A percentile compares a stretch with the other conserved stretches of the same genome.
Conservation (phyloP, 1,140 invertebrate genomes). For the Aphaenogaster floridana region DNA sequence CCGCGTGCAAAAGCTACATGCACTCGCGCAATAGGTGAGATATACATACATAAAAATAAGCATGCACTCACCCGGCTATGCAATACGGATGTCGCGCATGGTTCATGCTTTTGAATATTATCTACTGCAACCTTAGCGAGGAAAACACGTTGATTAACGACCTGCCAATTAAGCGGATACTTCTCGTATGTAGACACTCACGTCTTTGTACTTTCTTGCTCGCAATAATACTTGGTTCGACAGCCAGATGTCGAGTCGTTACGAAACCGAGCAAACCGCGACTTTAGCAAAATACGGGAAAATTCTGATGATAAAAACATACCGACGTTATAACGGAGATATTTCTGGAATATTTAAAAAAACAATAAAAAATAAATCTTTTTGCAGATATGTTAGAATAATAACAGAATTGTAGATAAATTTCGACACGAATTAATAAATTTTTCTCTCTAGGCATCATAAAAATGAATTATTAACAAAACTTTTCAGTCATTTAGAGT, state of each 20-base stretch:
- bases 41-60: neutral
- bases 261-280: neutral
- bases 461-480: no score
- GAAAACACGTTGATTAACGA: conserved; percentile 20
- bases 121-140: neutral
- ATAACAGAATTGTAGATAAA: neutral
- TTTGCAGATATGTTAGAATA: no score
- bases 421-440: neutral
- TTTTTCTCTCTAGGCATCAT: neutral
- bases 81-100: neutral
- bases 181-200: conserved; percentile 2
- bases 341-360: neutral
- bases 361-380: neutral
- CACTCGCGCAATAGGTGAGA: neutral
- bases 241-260: neutral
- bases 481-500: neutral
- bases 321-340: neutral
- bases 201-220: neutral
- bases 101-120: conserved; percentile 17
- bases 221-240: neutral
- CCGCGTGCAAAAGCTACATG: neutral
- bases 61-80: neutral
- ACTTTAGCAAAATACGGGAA: neutral
- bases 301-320: neutral
- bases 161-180: neutral